Percentiles rank a stretch among this genome's conserved stretches.
These are phyloP conservation scores for Grammomys dolichurus DNA, from an alignment of 2,113 vertebrate genomes.

Conservation along the genomic window DNA sequence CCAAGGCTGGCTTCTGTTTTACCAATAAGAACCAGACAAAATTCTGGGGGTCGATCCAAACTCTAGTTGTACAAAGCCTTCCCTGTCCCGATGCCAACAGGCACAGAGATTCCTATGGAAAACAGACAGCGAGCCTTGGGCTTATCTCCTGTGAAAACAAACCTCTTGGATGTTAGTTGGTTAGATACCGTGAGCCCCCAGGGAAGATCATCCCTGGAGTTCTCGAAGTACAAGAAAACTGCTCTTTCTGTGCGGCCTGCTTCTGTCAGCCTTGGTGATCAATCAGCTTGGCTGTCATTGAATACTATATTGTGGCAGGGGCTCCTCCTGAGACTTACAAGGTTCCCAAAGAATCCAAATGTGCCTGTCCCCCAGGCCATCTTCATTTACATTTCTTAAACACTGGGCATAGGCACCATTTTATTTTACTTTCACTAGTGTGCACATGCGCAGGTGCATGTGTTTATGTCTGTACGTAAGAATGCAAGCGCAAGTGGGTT, in stretches of 20 bases:
- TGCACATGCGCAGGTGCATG: too few relatives aligned
- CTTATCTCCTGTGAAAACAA: slow-evolving; percentile 19
- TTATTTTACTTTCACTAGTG: neutral
- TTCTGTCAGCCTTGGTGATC: neutral
- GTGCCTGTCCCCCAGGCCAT: neutral
- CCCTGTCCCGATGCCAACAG: neutral
- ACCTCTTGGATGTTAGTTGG: neutral
- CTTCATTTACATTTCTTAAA: neutral
- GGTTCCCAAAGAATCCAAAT: neutral
- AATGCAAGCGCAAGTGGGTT: too few relatives aligned
- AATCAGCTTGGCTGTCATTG: neutral
- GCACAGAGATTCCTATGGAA: neutral
- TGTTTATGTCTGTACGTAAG: neutral
- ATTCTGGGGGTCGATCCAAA: neutral
- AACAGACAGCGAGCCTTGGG: slow-evolving; percentile 2
- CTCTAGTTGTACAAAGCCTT: neutral
- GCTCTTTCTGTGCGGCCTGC: neutral
- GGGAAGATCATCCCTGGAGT: slow-evolving; percentile 32
- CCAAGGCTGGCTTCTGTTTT: neutral
- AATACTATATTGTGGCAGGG: neutral
- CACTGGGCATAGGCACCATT: neutral
- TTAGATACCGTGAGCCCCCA: neutral
- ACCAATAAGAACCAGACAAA: slow-evolving; percentile 28
- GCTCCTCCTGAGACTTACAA: neutral
- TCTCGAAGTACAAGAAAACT: neutral